These are phyloP conservation scores for Ecdyonurus torrentis DNA, from an alignment of 2,888 invertebrate species.

Conservation along the genomic window DNA sequence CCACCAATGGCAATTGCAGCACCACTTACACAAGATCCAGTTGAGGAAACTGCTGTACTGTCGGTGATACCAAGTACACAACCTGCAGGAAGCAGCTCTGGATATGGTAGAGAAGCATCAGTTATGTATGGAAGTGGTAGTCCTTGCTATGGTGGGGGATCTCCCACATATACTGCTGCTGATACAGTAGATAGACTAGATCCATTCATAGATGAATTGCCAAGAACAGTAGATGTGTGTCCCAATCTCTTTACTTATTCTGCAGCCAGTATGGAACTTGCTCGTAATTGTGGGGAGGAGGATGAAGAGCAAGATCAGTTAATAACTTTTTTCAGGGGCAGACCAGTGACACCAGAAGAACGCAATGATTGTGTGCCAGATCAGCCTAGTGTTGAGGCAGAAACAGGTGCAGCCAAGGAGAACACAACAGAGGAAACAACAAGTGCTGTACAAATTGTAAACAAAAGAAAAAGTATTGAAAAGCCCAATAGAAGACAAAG, in stretches of 20 bases:
- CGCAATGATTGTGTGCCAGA: no score
- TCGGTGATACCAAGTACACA: neutral
- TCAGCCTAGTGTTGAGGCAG: slow-evolving; percentile 15
- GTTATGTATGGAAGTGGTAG: neutral
- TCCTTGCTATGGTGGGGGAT: neutral
- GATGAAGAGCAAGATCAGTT: slow-evolving; percentile 12
- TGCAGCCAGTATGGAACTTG: slow-evolving; percentile 58
- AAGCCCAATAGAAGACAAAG: neutral
- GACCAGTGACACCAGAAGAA: neutral
- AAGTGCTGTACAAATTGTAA: slow-evolving; percentile 25
- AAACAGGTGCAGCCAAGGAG: slow-evolving; percentile 24
- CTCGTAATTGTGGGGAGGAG: slow-evolving; percentile 33
- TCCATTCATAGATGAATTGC: neutral
- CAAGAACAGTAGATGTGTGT: slow-evolving; percentile 34
- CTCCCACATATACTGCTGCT: neutral
- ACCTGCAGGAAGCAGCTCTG: neutral
- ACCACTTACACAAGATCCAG: neutral
- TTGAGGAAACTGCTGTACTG: neutral
- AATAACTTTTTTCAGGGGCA: no score
- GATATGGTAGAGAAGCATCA: neutral
- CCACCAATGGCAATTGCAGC: neutral
- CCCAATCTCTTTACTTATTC: slow-evolving; percentile 78
- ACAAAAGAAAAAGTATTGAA: slow-evolving; percentile 8
- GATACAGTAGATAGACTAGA: neutral
- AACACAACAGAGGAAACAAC: slow-evolving; percentile 20